Evolutionary conservation across 64 coral and sea anemone species (phyloP).

Genomic region (Anthopleura sola): DNA sequence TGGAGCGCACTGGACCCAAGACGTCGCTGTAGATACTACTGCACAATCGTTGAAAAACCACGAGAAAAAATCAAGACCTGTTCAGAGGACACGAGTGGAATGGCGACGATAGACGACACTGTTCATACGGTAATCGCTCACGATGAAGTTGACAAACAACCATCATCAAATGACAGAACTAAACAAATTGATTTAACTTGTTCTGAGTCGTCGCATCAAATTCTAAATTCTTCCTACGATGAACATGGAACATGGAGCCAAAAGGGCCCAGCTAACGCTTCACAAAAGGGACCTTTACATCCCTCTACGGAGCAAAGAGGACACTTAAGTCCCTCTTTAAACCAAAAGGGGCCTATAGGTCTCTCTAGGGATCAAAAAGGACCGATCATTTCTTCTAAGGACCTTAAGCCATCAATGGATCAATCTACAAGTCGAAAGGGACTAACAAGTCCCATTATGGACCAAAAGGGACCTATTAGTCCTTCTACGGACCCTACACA

Average conservation of each 20-base stretch:
- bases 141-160: conserved; percentile 16
- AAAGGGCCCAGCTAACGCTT: not conserved
- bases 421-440: not conserved
- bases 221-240: not conserved
- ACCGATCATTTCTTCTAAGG: not conserved
- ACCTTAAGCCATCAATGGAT: not conserved
- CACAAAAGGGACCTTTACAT: not conserved
- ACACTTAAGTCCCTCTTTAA: not conserved
- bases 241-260: not conserved
- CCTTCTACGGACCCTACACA: not conserved
- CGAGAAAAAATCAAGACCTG: conserved; percentile 12
- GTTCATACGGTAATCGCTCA: conserved; percentile 43
- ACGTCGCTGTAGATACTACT: conserved; percentile 52
- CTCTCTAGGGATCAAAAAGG: not conserved
- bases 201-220: not conserved
- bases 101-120: conserved; percentile 2
- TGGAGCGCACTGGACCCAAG: conserved; percentile 53
- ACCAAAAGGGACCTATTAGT: not conserved
- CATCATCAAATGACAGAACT: not conserved
- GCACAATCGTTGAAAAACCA: conserved; percentile 49
- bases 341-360: not conserved
- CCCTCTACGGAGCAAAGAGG: not conserved
- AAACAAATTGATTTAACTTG: conserved; percentile 8
- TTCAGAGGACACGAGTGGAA: conserved; percentile 1
- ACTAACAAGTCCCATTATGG: not conserved